A percentile compares a stretch with the other conserved stretches of the same genome.
Evolutionary conservation across 2,797 vertebrate species (phyloP).

Genomic region (Meda fulgida): DNA sequence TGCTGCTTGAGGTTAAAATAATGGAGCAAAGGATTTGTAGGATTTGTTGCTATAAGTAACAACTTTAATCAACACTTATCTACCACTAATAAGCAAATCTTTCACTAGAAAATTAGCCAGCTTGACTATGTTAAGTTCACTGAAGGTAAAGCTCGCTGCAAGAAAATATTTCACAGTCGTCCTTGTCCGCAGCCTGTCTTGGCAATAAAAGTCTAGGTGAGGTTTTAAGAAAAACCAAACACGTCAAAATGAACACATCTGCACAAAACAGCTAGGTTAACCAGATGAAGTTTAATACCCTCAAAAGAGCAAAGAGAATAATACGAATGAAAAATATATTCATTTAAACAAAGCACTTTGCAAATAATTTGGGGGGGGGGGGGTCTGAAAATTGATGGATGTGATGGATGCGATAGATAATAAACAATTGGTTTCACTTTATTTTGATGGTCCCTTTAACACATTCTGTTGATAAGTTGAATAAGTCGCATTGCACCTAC

Average conservation of each 20-base stretch:
- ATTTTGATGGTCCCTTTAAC: no score
- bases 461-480: no score
- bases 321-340: neutral
- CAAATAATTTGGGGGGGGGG: no score
- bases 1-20: neutral
- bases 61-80: slow-evolving; percentile 31
- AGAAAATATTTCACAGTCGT: neutral
- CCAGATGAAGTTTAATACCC: neutral
- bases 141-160: neutral
- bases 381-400: no score
- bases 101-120: slow-evolving; percentile 5
- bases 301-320: neutral
- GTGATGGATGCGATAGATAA: no score
- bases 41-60: neutral
- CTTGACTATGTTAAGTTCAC: neutral
- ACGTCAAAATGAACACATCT: neutral
- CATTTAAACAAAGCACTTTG: no score
- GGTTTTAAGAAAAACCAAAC: neutral
- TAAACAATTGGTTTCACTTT: no score
- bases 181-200: neutral
- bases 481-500: no score
- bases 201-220: neutral
- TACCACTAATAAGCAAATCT: neutral
- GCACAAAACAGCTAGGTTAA: neutral
- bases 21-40: neutral